Base-by-base conservation (phyloP, 2,888 invertebrate genomes). In the Tenthredo distinguenda region DNA sequence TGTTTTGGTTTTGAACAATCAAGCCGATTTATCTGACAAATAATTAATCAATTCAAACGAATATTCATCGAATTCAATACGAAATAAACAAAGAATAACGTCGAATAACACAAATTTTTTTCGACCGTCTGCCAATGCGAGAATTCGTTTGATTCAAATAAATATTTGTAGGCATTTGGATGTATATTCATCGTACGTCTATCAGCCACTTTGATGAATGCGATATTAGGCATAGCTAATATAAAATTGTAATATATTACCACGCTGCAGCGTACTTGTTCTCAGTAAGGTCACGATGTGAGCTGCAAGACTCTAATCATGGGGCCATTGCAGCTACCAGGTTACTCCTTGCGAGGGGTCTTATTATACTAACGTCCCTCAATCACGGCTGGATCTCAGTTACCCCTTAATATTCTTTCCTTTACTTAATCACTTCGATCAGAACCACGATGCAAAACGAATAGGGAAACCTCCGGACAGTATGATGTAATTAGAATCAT, bases 341-440 rank as follows among this genome's bases (percentile, higher is more conserved):
- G 90, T 93, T 93, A 92, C 91, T 91, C 92, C 90, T 91, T 90
- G 88, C 90, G 87, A 88, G 89, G 85, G 90, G 90, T 90, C 90
- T 91, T 91, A 93, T 93, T 91, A 92, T 88, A 84, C 90, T 93
- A 93, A 93, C 92, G 91, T 91, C 90, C 90, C 91, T 89, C 90
- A 91, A 91, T 91, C 90, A 91, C 88, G 89, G 87, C 89, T 88
- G 89, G 86, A 86, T 86, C 88, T 81, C 43, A 65, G 50, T 34
- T 62, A 58, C 37, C 81, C 58, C 40, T 62, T 7, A 84, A 71
- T 65, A 74, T 77, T 71, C 68, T 88, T 88, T 88, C 87, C 88
- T 88, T 87, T 89, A 86, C 88, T 88, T 89, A 88, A 90, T 89
- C 88, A 89, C 88, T 87, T 85, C 88, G 89, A 89, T 91, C 89